phyloP scores from a whole-genome alignment of 2,888 invertebrate genomes.

The Euproctis similis region DNA sequence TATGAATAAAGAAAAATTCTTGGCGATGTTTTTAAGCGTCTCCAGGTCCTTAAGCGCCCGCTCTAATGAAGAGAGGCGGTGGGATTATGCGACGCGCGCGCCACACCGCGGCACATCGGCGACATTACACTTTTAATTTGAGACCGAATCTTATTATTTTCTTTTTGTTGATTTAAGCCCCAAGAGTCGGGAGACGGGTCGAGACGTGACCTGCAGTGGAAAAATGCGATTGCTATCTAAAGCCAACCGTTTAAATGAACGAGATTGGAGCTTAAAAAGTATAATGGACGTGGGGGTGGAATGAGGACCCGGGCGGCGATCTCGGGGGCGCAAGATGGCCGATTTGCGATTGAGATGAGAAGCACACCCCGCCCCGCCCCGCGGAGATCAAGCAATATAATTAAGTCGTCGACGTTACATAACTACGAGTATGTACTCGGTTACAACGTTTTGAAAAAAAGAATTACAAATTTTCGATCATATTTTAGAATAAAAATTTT shows the following conservation, averaged over 20 bases:
- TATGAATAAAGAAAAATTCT: slow-evolving; percentile 76
- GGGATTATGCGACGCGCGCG: slow-evolving; percentile 52
- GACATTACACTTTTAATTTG: slow-evolving; percentile 84
- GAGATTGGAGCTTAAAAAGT: slow-evolving; percentile 84
- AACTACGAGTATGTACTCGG: slow-evolving; percentile 38
- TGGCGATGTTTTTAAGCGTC: slow-evolving; percentile 63
- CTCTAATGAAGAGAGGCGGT: slow-evolving; percentile 66
- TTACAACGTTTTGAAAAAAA: slow-evolving; percentile 22
- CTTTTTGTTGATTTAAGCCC: slow-evolving; percentile 83
- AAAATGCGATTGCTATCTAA: slow-evolving; percentile 83
- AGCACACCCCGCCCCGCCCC: slow-evolving; percentile 52
- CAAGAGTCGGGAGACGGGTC: slow-evolving; percentile 73
- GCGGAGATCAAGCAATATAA: slow-evolving; percentile 70
- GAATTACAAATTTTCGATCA: too few species aligned
- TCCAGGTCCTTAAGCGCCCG: slow-evolving; percentile 41
- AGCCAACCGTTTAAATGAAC: slow-evolving; percentile 83
- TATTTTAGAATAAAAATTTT: too few species aligned
- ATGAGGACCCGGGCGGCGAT: slow-evolving; percentile 68
- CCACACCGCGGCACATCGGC: slow-evolving; percentile 51
- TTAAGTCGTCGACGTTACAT: slow-evolving; percentile 58
- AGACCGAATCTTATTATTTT: slow-evolving; percentile 82
- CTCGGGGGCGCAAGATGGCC: slow-evolving; percentile 73
- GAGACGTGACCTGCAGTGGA: slow-evolving; percentile 82
- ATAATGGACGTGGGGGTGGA: slow-evolving; percentile 76
- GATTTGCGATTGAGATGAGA: slow-evolving; percentile 77